These are phyloP conservation scores for Caenorhabditis afra DNA, from an alignment of 2,888 invertebrate species.

Conservation along the genomic window DNA sequence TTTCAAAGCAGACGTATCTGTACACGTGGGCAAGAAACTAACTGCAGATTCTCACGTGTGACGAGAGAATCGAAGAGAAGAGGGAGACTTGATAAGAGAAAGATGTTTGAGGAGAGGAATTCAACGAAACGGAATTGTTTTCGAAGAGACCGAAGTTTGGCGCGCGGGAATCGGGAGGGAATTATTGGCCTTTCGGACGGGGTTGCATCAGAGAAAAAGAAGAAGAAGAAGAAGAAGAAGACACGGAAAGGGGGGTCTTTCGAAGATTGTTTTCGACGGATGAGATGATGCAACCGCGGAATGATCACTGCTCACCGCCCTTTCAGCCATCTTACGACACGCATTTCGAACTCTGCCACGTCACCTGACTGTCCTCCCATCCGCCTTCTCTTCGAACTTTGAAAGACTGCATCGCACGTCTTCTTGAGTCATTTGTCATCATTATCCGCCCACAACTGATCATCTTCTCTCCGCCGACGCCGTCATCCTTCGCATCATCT, in stretches of 20 bases:
- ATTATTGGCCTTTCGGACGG: constrained; percentile 50
- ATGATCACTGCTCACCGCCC: neutral
- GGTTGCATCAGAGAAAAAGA: constrained; percentile 30
- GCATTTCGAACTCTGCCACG: too few relatives aligned
- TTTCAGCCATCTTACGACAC: too few relatives aligned
- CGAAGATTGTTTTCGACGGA: constrained; percentile 32
- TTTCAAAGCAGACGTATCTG: constrained; percentile 38
- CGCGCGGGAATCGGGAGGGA: constrained; percentile 16
- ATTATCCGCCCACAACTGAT: too few relatives aligned
- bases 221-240: neutral
- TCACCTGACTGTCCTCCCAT: too few relatives aligned
- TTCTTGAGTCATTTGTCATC: too few relatives aligned
- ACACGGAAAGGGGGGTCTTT: too few relatives aligned
- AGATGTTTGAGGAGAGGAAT: constrained; percentile 37
- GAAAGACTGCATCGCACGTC: neutral
- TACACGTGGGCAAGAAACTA: constrained; percentile 48
- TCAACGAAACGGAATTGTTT: constrained; percentile 35
- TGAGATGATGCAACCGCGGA: constrained; percentile 25
- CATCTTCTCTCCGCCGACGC: neutral
- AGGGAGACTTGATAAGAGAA: constrained; percentile 27
- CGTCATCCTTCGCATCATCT: neutral
- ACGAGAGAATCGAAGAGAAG: constrained; percentile 3
- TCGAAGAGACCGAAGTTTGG: constrained; percentile 36
- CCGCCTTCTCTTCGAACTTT: too few relatives aligned
- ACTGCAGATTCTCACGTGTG: constrained; percentile 51